A percentile compares a stretch with the other conserved stretches of the same genome.
Conservation (phyloP, 2,113 vertebrate genomes). For the Antigone vipio region DNA sequence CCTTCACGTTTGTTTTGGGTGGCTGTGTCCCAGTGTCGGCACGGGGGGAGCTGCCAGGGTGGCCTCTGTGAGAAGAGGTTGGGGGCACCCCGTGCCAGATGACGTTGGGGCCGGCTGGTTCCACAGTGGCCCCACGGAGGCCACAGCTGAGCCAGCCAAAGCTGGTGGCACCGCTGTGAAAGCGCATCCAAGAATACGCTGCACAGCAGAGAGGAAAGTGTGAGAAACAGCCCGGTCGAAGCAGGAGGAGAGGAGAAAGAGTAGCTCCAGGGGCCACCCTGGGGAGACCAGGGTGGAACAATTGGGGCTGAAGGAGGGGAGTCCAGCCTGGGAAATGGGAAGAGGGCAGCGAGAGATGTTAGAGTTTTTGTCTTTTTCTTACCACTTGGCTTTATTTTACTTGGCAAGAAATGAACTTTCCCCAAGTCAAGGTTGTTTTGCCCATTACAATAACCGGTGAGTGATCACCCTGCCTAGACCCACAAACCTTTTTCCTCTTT, state of each 20-base stretch:
- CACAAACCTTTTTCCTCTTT: background rate
- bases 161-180: background rate
- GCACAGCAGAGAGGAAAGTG: fast-evolving
- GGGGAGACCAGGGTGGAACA: background rate
- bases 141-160: background rate
- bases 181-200: background rate
- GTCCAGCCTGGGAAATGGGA: background rate
- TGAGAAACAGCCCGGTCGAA: background rate
- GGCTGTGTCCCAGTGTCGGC: background rate
- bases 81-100: fast-evolving
- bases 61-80: background rate
- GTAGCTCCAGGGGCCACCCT: background rate
- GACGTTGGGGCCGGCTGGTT: background rate
- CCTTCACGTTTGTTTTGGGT: background rate
- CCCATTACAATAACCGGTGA: background rate
- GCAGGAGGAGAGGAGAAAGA: background rate
- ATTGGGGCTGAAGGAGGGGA: background rate
- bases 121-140: fast-evolving
- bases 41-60: background rate
- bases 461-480: background rate
- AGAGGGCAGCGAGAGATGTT: background rate
- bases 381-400: background rate
- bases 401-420: background rate
- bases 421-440: background rate
- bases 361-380: background rate